These are phyloP conservation scores for Caranx melampygus DNA, from an alignment of 2,113 vertebrate species.

Conservation along the genomic window DNA sequence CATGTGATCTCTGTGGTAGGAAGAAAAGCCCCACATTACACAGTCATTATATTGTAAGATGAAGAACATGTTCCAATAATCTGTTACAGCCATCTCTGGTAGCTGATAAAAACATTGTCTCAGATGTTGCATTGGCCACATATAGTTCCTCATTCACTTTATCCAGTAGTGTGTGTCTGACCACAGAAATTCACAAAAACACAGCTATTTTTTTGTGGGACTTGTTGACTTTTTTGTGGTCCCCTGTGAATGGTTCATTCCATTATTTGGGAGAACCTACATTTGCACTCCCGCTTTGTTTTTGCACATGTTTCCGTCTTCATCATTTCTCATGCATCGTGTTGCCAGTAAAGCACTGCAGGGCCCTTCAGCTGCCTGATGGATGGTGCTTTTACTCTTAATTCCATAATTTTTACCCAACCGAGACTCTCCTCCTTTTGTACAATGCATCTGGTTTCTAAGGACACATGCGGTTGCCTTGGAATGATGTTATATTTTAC, in stretches of 20 bases:
- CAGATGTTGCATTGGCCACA: not conserved
- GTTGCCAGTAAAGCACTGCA: conserved; percentile 10
- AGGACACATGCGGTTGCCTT: conserved; percentile 71
- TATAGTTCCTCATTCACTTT: not conserved
- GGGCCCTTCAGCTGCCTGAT: conserved; percentile 4
- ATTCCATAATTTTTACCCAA: conserved; percentile 28
- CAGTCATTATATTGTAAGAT: not conserved
- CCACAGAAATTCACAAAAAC: not conserved
- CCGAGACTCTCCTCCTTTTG: conserved; percentile 38
- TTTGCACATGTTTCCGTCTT: conserved; percentile 27
- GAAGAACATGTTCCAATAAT: not conserved
- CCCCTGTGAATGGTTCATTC: conserved; percentile 13
- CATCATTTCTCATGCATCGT: not conserved
- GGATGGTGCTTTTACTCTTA: conserved; percentile 25
- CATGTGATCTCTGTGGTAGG: not conserved
- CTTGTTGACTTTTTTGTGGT: conserved; percentile 27
- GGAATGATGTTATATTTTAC: conserved; percentile 71
- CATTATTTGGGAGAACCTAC: conserved; percentile 6
- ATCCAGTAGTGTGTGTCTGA: not conserved
- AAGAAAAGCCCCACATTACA: not conserved
- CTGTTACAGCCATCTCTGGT: not conserved
- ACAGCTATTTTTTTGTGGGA: not conserved
- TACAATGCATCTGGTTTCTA: conserved; percentile 69
- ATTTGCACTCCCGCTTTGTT: not conserved
- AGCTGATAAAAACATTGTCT: not conserved